Base-by-base conservation (phyloP, 2,888 invertebrate species). In the Pseudococcus jackbeardsleyi region DNA sequence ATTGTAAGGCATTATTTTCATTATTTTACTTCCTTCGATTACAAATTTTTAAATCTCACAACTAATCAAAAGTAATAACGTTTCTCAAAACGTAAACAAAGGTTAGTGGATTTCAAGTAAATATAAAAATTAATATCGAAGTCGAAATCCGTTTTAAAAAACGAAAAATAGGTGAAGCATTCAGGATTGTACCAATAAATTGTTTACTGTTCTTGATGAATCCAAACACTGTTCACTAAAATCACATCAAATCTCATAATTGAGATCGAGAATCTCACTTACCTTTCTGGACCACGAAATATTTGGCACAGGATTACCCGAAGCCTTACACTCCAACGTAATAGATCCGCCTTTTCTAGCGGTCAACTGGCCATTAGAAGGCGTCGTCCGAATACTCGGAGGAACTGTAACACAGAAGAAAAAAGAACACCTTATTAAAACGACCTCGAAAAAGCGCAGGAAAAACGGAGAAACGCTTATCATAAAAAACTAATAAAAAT, bases 211-310 rank as follows among this genome's bases (percentile, higher is more conserved):
- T 9, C 5, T 42, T 42, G 42, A 42, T 42, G 9, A 42, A 42
- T 42, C 42, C 42, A 42, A 42, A 8, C 42, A 42, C 9, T 42
- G 42, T 9, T 8, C 0, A 42, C 5, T 42, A 42, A 6, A 42
- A 42, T 42, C 42, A 9, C 3, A 42, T 8, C 42, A 8, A 42
- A 50, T 15, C 48, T 12, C 48, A 15, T 50, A 50, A 50, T 50
- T 50, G 15, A 0, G 0, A 50, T 42, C 15, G 22, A 3, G 26
- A 33, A 3, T 15, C 86, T 85, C 19, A 89, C 91, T 92, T 90
- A 94, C 94, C 92, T 94, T 93, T 91, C 94, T 94, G 89, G 94
- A 94, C 95, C 95, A 95, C n/a, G 93, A 93, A 89, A 95, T 95
- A 33, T 93, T 93, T 0, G 95, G 95, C 48, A 95, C 94, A 0